phyloP scores from a whole-genome alignment of 2,113 vertebrate species.

The Pteruthius melanotis region DNA sequence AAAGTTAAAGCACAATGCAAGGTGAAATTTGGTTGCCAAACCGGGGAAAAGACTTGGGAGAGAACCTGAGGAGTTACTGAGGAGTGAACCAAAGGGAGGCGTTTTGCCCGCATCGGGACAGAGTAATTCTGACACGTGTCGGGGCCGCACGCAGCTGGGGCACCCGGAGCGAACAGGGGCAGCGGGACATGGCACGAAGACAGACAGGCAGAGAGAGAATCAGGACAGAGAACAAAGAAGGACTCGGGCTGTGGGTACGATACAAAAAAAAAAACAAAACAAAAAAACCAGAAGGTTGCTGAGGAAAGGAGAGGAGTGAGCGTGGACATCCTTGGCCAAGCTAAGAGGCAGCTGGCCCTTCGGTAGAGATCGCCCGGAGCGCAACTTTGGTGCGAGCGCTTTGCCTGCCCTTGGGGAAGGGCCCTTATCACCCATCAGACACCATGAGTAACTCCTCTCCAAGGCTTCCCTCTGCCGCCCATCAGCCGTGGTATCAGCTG shows the following conservation, averaged over 20 bases:
- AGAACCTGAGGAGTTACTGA: not conserved
- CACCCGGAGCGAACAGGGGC: not conserved
- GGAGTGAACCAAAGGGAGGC: not conserved
- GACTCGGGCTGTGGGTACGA: not conserved
- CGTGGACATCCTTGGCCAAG: not conserved
- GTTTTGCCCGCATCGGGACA: not conserved
- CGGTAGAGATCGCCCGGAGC: fast-evolving
- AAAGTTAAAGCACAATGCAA: not conserved
- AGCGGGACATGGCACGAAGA: not conserved
- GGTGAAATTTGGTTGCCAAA: not conserved
- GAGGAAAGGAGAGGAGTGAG: not conserved
- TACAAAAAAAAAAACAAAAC: too few species aligned
- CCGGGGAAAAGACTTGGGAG: not conserved
- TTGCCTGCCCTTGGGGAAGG: not conserved
- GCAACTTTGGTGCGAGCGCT: not conserved
- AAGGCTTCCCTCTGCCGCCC: not conserved
- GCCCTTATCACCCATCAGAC: not conserved
- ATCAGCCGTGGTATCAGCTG: not conserved
- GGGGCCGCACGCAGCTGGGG: not conserved
- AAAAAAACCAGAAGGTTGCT: not conserved
- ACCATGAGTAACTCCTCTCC: fast-evolving
- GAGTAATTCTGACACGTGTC: not conserved
- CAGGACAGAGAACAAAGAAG: not conserved
- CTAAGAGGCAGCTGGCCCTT: not conserved
- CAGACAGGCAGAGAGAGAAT: not conserved